A percentile compares a stretch with the other conserved stretches of the same genome.
These are phyloP conservation scores for Drosophila bunnanda DNA, from an alignment of 2,888 invertebrate species.

Conservation along the genomic window DNA sequence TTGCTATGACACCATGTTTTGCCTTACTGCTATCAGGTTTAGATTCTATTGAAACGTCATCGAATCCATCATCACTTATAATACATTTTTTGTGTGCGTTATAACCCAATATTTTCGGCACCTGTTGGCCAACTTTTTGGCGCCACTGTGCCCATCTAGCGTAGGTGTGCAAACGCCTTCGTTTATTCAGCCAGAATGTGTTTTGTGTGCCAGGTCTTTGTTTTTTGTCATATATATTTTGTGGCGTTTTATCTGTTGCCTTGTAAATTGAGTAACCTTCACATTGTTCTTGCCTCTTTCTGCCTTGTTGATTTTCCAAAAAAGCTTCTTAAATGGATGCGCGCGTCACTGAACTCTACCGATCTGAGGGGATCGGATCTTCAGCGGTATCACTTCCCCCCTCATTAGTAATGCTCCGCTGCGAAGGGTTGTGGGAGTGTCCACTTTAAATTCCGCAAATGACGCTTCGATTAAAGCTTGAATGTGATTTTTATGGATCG, in stretches of 20 bases:
- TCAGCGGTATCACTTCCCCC: conserved; percentile 15
- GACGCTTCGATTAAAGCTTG: conserved; percentile 25
- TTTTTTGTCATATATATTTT: conserved; percentile 17
- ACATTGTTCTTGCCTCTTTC: conserved; percentile 53
- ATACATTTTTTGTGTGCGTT: neutral
- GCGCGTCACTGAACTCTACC: conserved; percentile 55
- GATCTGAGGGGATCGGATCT: conserved; percentile 3
- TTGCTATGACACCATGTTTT: neutral
- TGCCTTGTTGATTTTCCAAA: conserved; percentile 30
- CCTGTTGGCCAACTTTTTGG: conserved; percentile 34
- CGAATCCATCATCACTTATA: neutral
- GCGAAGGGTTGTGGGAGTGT: conserved; percentile 15
- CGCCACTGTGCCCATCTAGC: conserved; percentile 58
- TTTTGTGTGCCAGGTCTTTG: conserved; percentile 51
- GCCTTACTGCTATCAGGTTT: neutral
- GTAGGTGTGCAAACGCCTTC: conserved; percentile 64
- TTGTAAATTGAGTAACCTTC: conserved; percentile 73
- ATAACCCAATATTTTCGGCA: conserved; percentile 10
- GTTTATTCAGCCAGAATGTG: conserved; percentile 62
- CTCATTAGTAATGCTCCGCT: conserved; percentile 10
- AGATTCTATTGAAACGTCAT: neutral
- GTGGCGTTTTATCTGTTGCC: conserved; percentile 66
- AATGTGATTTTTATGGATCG: conserved; percentile 59
- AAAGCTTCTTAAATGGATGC: conserved; percentile 39
- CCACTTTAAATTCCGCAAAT: conserved; percentile 31